These are phyloP conservation scores for Drosophila mojavensis DNA, from an alignment of 1,140 invertebrate genomes.

Conservation along the genomic window DNA sequence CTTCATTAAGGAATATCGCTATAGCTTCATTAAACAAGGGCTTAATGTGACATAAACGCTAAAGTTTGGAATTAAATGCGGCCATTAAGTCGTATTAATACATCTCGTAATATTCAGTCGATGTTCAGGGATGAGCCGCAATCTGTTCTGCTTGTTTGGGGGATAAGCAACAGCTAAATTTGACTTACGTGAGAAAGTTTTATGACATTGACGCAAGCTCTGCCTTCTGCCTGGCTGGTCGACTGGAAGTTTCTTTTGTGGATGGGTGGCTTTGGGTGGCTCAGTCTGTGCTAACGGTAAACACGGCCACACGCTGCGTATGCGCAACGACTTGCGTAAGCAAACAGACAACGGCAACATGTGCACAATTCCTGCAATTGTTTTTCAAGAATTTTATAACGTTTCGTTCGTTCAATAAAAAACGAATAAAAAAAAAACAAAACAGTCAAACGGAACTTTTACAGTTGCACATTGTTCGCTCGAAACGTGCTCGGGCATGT, in stretches of 20 bases:
- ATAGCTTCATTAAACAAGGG: slow-evolving; percentile 35
- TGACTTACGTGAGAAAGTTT: slow-evolving; percentile 79
- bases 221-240: not conserved
- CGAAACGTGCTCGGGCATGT: slow-evolving; percentile 64
- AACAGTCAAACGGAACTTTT: slow-evolving; percentile 43
- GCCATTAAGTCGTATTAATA: slow-evolving; percentile 38
- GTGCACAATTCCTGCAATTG: slow-evolving; percentile 20
- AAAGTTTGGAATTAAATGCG: slow-evolving; percentile 24
- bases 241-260: not conserved
- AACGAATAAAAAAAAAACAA: slow-evolving; percentile 13
- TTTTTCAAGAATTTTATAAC: slow-evolving; percentile 35
- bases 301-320: slow-evolving; percentile 59
- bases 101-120: not conserved
- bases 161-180: slow-evolving; percentile 53
- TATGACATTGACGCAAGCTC: slow-evolving; percentile 69
- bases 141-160: not conserved
- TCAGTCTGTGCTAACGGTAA: slow-evolving; percentile 57
- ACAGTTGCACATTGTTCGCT: slow-evolving; percentile 38
- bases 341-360: slow-evolving; percentile 35
- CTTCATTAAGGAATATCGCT: slow-evolving; percentile 18
- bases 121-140: slow-evolving; percentile 3
- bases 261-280: slow-evolving; percentile 23
- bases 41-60: slow-evolving; percentile 37
- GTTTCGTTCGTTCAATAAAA: slow-evolving; percentile 21
- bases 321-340: slow-evolving; percentile 68